Evolutionary conservation across 2,113 vertebrate genomes (phyloP).

Genomic region (Phrynosoma blainvillii): DNA sequence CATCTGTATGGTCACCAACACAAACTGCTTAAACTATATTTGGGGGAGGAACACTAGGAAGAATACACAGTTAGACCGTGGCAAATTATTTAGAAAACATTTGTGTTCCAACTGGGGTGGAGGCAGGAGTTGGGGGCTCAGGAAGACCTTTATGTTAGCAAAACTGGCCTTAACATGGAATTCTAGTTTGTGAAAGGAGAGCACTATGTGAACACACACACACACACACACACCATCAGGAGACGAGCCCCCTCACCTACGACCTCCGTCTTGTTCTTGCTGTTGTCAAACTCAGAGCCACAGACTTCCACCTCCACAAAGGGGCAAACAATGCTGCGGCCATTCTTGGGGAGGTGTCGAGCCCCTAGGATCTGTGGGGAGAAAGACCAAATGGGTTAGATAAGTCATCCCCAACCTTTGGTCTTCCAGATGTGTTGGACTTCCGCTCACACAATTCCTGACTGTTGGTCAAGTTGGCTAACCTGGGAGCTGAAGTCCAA

Average conservation of each 20-base stretch:
- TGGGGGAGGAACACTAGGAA: not conserved
- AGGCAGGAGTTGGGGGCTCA: too few relatives aligned
- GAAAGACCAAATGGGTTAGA: not conserved
- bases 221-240: fast-evolving
- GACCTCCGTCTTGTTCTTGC: conserved; percentile 85
- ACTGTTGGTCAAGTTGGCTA: too few relatives aligned
- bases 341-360: conserved; percentile 86
- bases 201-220: too few relatives aligned
- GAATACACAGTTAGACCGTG: not conserved
- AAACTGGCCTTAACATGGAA: fast-evolving
- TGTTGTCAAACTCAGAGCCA: conserved; percentile 83
- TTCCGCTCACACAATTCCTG: too few relatives aligned
- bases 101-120: not conserved
- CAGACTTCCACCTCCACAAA: conserved; percentile 89
- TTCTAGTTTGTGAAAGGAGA: not conserved
- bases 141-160: not conserved
- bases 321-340: conserved; percentile 87
- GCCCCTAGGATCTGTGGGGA: conserved; percentile 81
- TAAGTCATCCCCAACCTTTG: too few relatives aligned
- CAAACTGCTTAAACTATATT: not conserved
- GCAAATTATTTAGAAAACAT: too few relatives aligned
- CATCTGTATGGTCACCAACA: not conserved
- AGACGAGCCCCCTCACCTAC: conserved; percentile 74
- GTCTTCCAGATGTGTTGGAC: too few relatives aligned
- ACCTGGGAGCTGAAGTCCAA: too few relatives aligned